These are phyloP conservation scores for Clarias pachynema DNA, from an alignment of 2,797 vertebrate genomes.

Conservation along the genomic window DNA sequence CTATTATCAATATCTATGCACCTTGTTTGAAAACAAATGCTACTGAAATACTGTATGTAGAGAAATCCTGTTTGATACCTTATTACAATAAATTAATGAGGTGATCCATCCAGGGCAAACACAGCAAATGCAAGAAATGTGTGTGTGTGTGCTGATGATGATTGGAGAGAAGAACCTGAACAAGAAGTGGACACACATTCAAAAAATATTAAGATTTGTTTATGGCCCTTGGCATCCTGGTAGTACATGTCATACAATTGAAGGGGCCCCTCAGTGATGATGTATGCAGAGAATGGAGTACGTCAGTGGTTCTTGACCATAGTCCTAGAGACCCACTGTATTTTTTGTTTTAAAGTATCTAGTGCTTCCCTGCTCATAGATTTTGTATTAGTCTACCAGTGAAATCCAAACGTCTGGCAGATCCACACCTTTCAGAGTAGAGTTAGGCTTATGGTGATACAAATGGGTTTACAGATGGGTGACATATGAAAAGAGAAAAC, in stretches of 20 bases:
- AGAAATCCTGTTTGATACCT: constrained; percentile 57
- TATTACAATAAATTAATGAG: constrained; percentile 82
- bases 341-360: neutral
- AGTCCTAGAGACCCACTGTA: neutral
- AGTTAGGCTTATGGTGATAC: neutral
- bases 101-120: constrained; percentile 43
- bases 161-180: neutral
- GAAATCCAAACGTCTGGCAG: neutral
- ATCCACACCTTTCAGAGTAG: neutral
- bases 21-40: constrained; percentile 48
- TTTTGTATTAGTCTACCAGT: neutral
- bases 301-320: neutral
- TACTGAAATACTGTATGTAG: constrained; percentile 62
- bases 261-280: neutral
- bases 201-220: neutral
- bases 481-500: neutral
- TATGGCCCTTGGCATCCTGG: neutral
- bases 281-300: neutral
- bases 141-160: neutral
- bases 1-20: constrained; percentile 32
- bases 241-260: neutral
- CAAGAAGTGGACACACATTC: constrained; percentile 24
- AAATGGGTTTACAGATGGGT: neutral
- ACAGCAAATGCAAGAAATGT: constrained; percentile 28
- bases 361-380: neutral